Conservation (phyloP, 2,888 invertebrate species). For the Anoplius nigerrimus region DNA sequence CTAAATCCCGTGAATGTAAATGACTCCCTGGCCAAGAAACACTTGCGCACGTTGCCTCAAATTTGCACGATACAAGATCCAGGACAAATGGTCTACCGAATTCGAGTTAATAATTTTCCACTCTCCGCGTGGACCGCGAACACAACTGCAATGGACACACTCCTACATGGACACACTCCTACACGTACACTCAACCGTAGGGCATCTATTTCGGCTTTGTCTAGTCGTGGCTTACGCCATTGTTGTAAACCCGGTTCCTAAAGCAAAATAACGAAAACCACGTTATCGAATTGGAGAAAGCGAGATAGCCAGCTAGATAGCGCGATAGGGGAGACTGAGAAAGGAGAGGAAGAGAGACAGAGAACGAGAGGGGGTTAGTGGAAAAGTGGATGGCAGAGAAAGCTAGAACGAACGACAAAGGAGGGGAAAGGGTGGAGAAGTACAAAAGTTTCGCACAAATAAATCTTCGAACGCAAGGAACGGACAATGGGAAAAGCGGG, state of each 20-base stretch:
- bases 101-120: conserved; percentile 46
- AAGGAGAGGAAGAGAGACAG: conserved; percentile 27
- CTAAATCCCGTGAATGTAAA: too few relatives aligned
- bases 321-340: too few relatives aligned
- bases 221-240: conserved; percentile 37
- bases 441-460: conserved; percentile 58
- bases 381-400: background rate
- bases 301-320: too few relatives aligned
- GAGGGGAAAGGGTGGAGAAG: conserved; percentile 23
- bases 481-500: conserved; percentile 50
- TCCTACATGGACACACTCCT: conserved; percentile 38
- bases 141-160: conserved; percentile 36
- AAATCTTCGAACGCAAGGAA: conserved; percentile 55
- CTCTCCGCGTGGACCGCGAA: conserved; percentile 15
- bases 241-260: conserved; percentile 40
- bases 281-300: conserved; percentile 35
- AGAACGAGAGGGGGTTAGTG: background rate
- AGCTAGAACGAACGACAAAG: conserved; percentile 30
- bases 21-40: too few relatives aligned
- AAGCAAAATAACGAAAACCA: conserved; percentile 49
- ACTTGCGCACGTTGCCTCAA: too few relatives aligned
- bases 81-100: conserved; percentile 10
- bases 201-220: conserved; percentile 46
- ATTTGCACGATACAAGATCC: too few relatives aligned
- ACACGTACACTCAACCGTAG: conserved; percentile 20